A percentile compares a stretch with the other conserved stretches of the same genome.
These are phyloP conservation scores for Hypocryptadius cinnamomeus DNA, from an alignment of 2,113 vertebrate genomes.

Conservation along the genomic window DNA sequence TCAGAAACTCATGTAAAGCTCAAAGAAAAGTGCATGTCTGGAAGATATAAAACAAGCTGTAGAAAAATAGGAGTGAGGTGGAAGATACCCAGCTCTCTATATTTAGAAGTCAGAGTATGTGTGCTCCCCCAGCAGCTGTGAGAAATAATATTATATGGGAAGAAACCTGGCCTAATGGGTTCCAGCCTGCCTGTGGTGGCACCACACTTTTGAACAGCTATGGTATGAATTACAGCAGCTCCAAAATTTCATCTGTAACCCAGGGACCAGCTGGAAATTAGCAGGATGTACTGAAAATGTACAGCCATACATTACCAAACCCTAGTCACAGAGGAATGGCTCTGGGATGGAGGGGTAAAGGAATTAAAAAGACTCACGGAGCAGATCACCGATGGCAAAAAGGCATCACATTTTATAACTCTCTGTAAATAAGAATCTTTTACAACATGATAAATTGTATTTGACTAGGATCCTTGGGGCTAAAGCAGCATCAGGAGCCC, in stretches of 20 bases:
- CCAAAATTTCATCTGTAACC: neutral
- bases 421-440: neutral
- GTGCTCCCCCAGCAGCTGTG: neutral
- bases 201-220: neutral
- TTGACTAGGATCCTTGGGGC: neutral
- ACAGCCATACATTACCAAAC: neutral
- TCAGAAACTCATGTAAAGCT: neutral
- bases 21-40: neutral
- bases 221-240: neutral
- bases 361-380: neutral
- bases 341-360: rapidly evolving
- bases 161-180: neutral
- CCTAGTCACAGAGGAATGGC: neutral
- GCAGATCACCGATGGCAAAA: neutral
- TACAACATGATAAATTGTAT: neutral
- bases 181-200: neutral
- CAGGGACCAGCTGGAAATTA: neutral
- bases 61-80: neutral
- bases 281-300: neutral
- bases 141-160: neutral
- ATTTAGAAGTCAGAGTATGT: neutral
- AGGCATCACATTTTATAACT: neutral
- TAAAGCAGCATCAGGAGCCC: neutral
- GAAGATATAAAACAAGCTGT: neutral
- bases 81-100: neutral